Base-by-base conservation (phyloP, 2,888 invertebrate species). In the Monochamus alternatus region DNA sequence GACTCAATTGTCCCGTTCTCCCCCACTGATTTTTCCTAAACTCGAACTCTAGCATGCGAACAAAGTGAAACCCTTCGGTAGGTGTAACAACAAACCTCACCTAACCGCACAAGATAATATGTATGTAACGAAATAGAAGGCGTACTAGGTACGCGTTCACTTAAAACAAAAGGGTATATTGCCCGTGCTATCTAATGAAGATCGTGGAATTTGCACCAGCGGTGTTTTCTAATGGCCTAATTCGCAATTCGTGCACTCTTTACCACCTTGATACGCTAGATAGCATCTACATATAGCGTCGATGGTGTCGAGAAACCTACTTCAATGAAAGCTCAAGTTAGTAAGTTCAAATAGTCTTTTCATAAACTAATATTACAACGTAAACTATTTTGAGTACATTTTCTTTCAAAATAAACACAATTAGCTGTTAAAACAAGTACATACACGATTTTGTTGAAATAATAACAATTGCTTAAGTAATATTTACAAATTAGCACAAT, bases 181-280 rank as follows among this genome's bases (percentile, higher is more conserved):
- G 75, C 78, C 77, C 79, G 74, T 78, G 80, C 80, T 84, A 84
- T 84, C 84, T 84, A 83, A 83, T 83, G 81, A 81, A 82, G 83
- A 85, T 85, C 84, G 84, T 85, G 84, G 84, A 83, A 85, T 84
- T 83, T 78, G 81, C 84, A 82, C 84, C 82, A 76, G 77, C 79
- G 80, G 84, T 84, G 84, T 80, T 81, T 81, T 81, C 81, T 81
- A 80, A 81, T 75, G 77, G 80, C 70, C 80, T 75, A 74, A 81
- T 81, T 81, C 77, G 82, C 81, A 79, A 79, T 77, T 81, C 79
- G 80, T 81, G 78, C 77, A 63, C 78, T 78, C 74, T 77, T 82
- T 76, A 80, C 75, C 75, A 75, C 75, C 79, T 80, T 77, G 74
- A 75, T 75, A 71, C 68, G 44, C 60, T 51, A 75, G 79, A 79